Percentiles rank a stretch among this genome's conserved stretches.
These are phyloP conservation scores for Chloropsis hardwickii DNA, from an alignment of 2,113 vertebrate species.

Conservation along the genomic window DNA sequence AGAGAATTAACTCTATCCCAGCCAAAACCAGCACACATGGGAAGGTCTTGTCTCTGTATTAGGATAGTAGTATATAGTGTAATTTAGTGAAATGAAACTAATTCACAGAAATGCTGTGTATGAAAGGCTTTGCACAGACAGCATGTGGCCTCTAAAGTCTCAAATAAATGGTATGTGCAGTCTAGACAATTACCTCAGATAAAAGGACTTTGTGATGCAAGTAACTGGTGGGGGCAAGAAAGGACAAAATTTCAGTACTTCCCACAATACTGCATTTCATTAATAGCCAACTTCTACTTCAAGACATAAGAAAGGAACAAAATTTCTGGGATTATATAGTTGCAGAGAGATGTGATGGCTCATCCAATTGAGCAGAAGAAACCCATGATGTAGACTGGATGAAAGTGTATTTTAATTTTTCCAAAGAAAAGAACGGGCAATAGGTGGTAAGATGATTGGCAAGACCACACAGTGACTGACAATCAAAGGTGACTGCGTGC, in stretches of 20 bases:
- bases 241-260: neutral
- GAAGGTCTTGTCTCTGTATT: neutral
- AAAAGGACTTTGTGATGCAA: neutral
- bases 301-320: neutral
- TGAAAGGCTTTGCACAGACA: neutral
- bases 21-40: neutral
- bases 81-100: neutral
- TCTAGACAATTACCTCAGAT: neutral
- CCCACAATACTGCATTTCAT: neutral
- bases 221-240: neutral
- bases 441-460: neutral
- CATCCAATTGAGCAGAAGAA: neutral
- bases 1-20: neutral
- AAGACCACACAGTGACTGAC: neutral
- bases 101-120: neutral
- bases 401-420: neutral
- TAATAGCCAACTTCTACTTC: neutral
- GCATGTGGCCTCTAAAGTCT: neutral
- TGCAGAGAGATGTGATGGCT: neutral
- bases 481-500: neutral
- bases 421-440: neutral
- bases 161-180: neutral
- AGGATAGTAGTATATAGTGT: neutral
- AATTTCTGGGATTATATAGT: neutral
- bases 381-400: neutral